Conservation (phyloP, 2,797 vertebrate species). For the Eleutherodactylus coqui region DNA sequence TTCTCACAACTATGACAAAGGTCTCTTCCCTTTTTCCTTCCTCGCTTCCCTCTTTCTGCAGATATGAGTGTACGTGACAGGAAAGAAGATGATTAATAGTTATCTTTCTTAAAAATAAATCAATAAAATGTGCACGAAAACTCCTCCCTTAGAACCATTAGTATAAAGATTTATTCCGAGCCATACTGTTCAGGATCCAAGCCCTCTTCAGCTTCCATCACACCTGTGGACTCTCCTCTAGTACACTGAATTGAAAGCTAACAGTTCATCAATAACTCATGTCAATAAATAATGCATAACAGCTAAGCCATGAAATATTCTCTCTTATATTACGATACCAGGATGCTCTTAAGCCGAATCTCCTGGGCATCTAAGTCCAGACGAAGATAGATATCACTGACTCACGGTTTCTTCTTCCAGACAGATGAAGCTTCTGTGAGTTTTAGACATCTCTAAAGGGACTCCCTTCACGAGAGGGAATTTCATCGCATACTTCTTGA, state of each 20-base stretch:
- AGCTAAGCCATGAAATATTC: slow-evolving; percentile 47
- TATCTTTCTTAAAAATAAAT: background rate
- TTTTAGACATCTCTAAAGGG: slow-evolving; percentile 17
- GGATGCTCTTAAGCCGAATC: slow-evolving; percentile 29
- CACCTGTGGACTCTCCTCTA: slow-evolving; percentile 34
- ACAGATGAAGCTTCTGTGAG: slow-evolving; percentile 31
- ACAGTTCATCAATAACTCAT: slow-evolving; percentile 53
- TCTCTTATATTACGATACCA: slow-evolving; percentile 30
- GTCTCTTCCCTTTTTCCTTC: background rate
- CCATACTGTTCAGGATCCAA: background rate
- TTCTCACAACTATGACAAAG: background rate
- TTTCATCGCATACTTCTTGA: background rate
- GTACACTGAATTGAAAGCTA: slow-evolving; percentile 30
- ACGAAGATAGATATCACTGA: slow-evolving; percentile 33
- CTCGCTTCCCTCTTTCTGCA: background rate
- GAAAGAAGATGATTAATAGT: background rate
- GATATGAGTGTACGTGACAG: background rate
- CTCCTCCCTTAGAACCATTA: background rate
- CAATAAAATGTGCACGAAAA: background rate
- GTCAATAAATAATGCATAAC: slow-evolving; percentile 43
- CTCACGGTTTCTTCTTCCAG: slow-evolving; percentile 22
- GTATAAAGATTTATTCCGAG: slow-evolving; percentile 4
- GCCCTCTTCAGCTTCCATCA: background rate
- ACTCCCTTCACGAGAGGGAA: background rate
- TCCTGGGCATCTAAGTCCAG: slow-evolving; percentile 34